These are phyloP conservation scores for Chitala chitala DNA, from an alignment of 2,113 vertebrate genomes.

Conservation along the genomic window DNA sequence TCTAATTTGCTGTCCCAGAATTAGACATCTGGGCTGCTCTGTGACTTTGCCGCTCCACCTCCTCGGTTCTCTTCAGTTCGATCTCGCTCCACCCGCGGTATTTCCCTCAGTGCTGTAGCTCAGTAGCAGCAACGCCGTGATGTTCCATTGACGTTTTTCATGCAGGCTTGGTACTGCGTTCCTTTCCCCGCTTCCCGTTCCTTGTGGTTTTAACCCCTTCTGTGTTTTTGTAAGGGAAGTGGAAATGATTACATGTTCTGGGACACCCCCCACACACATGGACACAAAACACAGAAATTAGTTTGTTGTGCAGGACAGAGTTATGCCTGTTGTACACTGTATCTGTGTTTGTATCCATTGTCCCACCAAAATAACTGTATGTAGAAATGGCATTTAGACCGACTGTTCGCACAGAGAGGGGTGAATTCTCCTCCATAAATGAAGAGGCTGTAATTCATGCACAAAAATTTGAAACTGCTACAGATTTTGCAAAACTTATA, in stretches of 20 bases:
- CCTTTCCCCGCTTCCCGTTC: not conserved
- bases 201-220: slow-evolving; percentile 41
- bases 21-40: slow-evolving; percentile 65
- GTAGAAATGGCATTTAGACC: slow-evolving; percentile 36
- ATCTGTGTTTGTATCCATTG: slow-evolving; percentile 36
- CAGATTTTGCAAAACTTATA: slow-evolving; percentile 59
- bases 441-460: slow-evolving; percentile 58
- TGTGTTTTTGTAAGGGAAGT: slow-evolving; percentile 33
- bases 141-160: slow-evolving; percentile 32
- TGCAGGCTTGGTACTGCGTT: slow-evolving; percentile 16
- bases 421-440: slow-evolving; percentile 54
- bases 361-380: slow-evolving; percentile 51
- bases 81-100: slow-evolving; percentile 47
- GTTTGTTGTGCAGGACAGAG: slow-evolving; percentile 15
- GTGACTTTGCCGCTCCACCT: slow-evolving; percentile 47
- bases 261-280: slow-evolving; percentile 15
- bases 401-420: slow-evolving; percentile 48
- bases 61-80: slow-evolving; percentile 49
- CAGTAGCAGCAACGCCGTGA: slow-evolving; percentile 48
- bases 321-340: slow-evolving; percentile 26
- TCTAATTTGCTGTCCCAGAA: slow-evolving; percentile 74
- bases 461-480: slow-evolving; percentile 62
- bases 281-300: not conserved
- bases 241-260: slow-evolving; percentile 15
- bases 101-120: slow-evolving; percentile 47